Conservation (phyloP, 1,140 invertebrate genomes). For the Ostrea edulis region DNA sequence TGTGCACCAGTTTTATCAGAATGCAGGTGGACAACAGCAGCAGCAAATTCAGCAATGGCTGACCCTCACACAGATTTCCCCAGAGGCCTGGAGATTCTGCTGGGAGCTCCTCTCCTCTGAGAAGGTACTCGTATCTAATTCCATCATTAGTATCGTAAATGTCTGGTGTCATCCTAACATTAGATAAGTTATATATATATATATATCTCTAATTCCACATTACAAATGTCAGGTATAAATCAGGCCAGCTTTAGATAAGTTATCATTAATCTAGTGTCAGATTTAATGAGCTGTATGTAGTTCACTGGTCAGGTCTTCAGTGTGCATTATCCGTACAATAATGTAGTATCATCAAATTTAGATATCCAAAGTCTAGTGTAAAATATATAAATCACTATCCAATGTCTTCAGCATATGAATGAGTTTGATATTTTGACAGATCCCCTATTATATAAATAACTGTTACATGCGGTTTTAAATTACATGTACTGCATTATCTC, state of each 20-base stretch:
- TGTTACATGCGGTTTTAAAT: neutral
- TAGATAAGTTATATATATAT: neutral
- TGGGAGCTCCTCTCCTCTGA: slow-evolving; percentile 90
- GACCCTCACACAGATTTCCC: slow-evolving; percentile 88
- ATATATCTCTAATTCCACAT: neutral
- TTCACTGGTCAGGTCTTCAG: neutral
- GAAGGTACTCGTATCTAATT: slow-evolving; percentile 81
- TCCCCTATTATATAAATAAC: neutral
- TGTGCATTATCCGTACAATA: neutral
- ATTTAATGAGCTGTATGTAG: neutral
- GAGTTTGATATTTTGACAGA: too few species aligned
- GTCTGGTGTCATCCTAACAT: neutral
- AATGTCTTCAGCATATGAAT: too few species aligned
- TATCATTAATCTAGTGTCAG: neutral
- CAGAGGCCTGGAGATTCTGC: slow-evolving; percentile 92
- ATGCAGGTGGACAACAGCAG: slow-evolving; percentile 63
- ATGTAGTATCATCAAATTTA: too few species aligned
- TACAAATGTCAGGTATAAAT: neutral
- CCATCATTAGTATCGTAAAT: neutral
- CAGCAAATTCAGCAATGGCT: slow-evolving; percentile 89
- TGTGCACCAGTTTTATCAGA: slow-evolving; percentile 81
- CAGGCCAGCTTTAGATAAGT: neutral
- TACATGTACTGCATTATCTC: neutral
- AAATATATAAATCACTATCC: too few species aligned
- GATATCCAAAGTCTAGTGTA: too few species aligned